These are phyloP conservation scores for Halyomorpha halys DNA, from an alignment of 1,140 invertebrate species.

Conservation along the genomic window DNA sequence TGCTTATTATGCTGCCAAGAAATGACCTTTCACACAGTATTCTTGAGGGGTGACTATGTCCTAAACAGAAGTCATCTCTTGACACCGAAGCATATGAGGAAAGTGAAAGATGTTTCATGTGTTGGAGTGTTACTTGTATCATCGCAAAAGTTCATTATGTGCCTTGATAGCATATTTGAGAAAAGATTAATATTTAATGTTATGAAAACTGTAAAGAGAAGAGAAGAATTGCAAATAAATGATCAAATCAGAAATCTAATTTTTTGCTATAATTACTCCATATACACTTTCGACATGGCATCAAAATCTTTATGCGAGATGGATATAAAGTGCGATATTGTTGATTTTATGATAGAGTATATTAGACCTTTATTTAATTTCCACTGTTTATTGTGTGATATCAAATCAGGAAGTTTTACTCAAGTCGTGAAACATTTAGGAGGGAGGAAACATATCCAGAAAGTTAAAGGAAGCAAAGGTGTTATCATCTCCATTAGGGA, in stretches of 20 bases:
- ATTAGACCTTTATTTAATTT: neutral
- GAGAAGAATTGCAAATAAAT: neutral
- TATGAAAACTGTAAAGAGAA: neutral
- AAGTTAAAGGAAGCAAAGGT: neutral
- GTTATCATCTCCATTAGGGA: neutral
- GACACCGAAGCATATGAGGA: neutral
- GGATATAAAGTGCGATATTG: neutral
- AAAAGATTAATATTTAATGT: neutral
- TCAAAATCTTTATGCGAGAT: neutral
- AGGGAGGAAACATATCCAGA: neutral
- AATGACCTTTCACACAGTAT: neutral
- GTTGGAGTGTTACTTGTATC: neutral
- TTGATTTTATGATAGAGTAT: neutral
- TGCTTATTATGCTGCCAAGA: neutral
- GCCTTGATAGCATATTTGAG: neutral
- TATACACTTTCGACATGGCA: neutral
- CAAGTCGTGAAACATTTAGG: neutral
- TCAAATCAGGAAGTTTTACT: neutral
- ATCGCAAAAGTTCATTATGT: neutral
- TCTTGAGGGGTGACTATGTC: neutral
- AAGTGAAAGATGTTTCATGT: neutral
- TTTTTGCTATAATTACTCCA: neutral
- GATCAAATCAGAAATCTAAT: neutral
- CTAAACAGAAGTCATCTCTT: neutral
- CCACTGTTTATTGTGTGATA: neutral